Evolutionary conservation across 2,888 invertebrate genomes (phyloP).

Genomic region (Tricholauxania praeusta): DNA sequence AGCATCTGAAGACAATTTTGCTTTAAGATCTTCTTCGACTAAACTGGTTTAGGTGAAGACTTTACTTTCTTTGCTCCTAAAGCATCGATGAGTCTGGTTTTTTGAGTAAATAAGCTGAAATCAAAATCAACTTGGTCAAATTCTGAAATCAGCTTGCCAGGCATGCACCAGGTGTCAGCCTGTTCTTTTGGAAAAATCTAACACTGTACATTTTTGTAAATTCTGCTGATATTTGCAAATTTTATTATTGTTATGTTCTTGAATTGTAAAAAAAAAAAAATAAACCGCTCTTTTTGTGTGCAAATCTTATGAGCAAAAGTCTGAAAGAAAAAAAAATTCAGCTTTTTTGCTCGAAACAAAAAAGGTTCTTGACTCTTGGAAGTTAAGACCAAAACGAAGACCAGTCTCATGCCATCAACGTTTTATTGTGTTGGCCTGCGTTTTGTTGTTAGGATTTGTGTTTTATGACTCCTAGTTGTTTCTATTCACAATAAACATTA

Average conservation of each 20-base stretch:
- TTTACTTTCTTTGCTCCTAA: too few species aligned
- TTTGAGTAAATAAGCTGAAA: too few species aligned
- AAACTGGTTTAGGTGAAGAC: too few species aligned
- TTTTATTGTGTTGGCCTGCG: slow-evolving; percentile 1
- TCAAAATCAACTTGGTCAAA: too few species aligned
- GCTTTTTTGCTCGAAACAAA: neutral
- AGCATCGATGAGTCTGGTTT: too few species aligned
- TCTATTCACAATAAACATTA: slow-evolving; percentile 11
- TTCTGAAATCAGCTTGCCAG: too few species aligned
- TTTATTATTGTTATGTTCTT: slow-evolving; percentile 25
- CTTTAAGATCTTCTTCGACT: too few species aligned
- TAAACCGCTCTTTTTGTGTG: neutral
- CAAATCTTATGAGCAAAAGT: neutral
- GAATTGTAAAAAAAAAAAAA: slow-evolving; percentile 3
- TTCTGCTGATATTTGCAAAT: neutral
- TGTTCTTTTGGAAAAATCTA: too few species aligned
- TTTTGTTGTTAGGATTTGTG: neutral
- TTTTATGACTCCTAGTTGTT: slow-evolving; percentile 3
- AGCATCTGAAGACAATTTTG: too few species aligned
- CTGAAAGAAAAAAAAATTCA: neutral
- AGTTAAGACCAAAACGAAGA: slow-evolving; percentile 6
- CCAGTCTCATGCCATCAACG: neutral
- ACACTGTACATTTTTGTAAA: too few species aligned
- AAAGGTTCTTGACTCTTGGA: neutral
- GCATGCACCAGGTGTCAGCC: too few species aligned